Evolutionary conservation across 2,888 invertebrate genomes (phyloP), one percentile per base, ranked within the genome.

Genomic region (Zhengitettix transpicula): DNA sequence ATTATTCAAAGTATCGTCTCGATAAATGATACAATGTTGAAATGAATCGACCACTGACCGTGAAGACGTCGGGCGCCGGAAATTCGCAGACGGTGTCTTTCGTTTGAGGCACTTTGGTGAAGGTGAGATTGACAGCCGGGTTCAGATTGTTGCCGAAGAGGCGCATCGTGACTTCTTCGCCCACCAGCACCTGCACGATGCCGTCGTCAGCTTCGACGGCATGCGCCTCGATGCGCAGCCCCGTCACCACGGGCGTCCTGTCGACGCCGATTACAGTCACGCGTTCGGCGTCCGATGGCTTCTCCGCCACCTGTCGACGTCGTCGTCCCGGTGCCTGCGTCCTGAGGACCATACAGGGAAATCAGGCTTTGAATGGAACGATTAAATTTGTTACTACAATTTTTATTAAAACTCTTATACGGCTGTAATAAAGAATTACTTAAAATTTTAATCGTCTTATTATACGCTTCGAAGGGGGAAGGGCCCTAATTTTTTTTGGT

Each of bases 101-200:
- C 51, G 79, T 75, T 60, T 81, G 78, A 0, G 90, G 90, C 69
- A 91, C 87, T 0, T 84, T 81, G 57, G 92, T 78, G 55, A 81
- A 75, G 0, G 87, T 87, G 60, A 79, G 71, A 0, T 78, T 70
- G 0, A 81, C 81, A 61, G 5, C 47, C 47, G 47, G 47, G 9
- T n/a, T 7, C 40, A 92, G 75, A 2, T 85, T 84, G 10, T 72
- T 73, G 1, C 92, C 92, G 70, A 89, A 91, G 42, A 92, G 68
- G 56, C 90, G 82, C 52, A 92, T 69, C 12, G 77, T 76, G 17
- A 84, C 80, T 3, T 74, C 72, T 0, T 75, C 71, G 57, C 80
- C 79, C 15, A 82, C 81, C 61, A 87, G 69, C 17, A 92, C 77
- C 63, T 79, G 80, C 0, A 89, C 88, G 44, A 87, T 75, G 0